Conservation (phyloP, 2,113 vertebrate species). For the Ahaetulla prasina region DNA sequence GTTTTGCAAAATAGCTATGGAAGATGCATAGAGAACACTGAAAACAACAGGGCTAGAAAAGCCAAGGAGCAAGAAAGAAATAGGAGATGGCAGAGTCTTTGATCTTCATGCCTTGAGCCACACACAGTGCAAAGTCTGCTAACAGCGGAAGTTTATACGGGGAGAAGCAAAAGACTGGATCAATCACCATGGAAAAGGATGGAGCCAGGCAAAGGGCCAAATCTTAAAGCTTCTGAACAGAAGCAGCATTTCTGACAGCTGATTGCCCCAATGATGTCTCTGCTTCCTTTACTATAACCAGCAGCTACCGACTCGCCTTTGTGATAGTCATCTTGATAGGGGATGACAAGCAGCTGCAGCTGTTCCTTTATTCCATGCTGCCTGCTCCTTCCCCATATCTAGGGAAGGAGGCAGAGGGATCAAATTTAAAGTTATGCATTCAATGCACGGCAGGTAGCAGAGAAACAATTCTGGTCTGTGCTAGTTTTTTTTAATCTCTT, state of each 20-base stretch:
- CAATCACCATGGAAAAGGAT: not conserved
- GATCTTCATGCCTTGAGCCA: not conserved
- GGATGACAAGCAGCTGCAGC: not conserved
- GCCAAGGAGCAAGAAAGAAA: not conserved
- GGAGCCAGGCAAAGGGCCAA: not conserved
- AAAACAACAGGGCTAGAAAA: not conserved
- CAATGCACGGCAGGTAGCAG: not conserved
- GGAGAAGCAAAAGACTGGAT: not conserved
- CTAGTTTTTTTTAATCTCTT: not conserved
- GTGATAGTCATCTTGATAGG: not conserved
- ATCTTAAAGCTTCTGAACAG: not conserved
- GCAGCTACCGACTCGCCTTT: not conserved
- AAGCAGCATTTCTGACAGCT: not conserved
- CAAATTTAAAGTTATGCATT: not conserved
- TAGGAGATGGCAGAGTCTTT: not conserved
- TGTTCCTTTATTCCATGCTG: not conserved
- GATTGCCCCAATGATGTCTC: not conserved
- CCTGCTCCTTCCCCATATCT: not conserved
- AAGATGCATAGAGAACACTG: not conserved
- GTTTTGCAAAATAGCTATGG: not conserved
- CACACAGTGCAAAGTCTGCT: not conserved
- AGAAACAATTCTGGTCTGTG: not conserved
- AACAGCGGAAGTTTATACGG: not conserved
- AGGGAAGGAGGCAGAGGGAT: not conserved
- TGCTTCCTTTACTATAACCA: not conserved